A percentile compares a stretch with the other conserved stretches of the same genome.
Conservation (phyloP, 2,113 vertebrate genomes). For the Phyllostomus discolor region DNA sequence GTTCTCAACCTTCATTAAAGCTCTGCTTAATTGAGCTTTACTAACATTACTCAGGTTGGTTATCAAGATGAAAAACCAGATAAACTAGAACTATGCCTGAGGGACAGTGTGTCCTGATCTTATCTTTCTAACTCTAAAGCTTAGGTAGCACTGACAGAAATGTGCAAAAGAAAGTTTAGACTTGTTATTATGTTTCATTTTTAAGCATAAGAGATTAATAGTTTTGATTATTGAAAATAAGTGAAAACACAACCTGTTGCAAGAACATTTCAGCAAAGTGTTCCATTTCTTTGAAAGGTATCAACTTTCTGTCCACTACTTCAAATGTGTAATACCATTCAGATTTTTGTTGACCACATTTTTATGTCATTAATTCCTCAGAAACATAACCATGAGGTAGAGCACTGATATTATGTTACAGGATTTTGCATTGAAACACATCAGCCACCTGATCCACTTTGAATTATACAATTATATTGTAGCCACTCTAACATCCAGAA, state of each 20-base stretch:
- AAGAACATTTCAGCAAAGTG: not conserved
- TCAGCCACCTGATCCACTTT: not conserved
- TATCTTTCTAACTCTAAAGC: constrained; percentile 48
- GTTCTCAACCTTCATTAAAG: constrained; percentile 61
- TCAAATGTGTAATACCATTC: not conserved
- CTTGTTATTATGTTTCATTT: constrained; percentile 30
- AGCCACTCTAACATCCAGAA: not conserved
- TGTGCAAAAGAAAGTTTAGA: not conserved
- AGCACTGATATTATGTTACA: not conserved
- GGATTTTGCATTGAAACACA: not conserved
- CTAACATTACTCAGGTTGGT: constrained; percentile 47
- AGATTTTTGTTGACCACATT: not conserved
- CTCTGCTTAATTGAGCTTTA: constrained; percentile 29
- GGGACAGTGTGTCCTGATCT: not conserved
- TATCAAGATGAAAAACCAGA: not conserved
- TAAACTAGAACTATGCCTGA: not conserved
- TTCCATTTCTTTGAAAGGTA: not conserved
- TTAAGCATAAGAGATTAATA: constrained; percentile 1
- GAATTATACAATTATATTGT: not conserved
- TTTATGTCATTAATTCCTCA: not conserved
- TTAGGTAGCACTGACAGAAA: not conserved
- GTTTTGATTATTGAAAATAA: constrained; percentile 35
- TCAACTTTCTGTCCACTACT: not conserved
- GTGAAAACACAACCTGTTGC: not conserved
- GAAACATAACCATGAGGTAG: not conserved